Conservation (phyloP, 2,797 vertebrate genomes). For the Leucoraja ocellata region DNA sequence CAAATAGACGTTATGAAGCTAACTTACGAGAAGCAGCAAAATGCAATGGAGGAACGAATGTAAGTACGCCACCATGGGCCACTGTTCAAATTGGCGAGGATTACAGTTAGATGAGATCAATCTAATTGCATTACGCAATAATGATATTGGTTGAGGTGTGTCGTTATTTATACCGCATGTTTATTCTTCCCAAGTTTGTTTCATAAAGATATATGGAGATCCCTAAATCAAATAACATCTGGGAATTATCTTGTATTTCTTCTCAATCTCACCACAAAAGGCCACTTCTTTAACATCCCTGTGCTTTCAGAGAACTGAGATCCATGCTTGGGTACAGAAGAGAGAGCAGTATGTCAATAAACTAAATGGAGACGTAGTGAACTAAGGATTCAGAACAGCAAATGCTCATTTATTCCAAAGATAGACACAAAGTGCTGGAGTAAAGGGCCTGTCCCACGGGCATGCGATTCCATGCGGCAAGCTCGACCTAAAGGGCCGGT, state of each 20-base stretch:
- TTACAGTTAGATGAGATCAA: neutral
- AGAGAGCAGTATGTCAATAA: neutral
- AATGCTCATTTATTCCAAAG: too few relatives aligned
- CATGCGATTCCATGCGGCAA: too few relatives aligned
- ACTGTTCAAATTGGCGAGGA: neutral
- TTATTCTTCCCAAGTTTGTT: neutral
- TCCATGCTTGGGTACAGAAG: too few relatives aligned
- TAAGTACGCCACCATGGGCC: constrained; percentile 53
- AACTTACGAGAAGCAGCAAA: constrained; percentile 59
- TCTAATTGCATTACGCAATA: neutral
- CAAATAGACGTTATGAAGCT: constrained; percentile 62
- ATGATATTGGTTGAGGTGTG: neutral
- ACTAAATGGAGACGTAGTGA: neutral
- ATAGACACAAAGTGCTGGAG: too few relatives aligned
- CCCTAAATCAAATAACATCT: neutral
- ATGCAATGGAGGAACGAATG: constrained; percentile 69
- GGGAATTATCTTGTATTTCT: neutral
- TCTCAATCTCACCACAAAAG: neutral
- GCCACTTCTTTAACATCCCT: neutral
- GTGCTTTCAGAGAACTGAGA: neutral
- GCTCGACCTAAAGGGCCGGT: too few relatives aligned
- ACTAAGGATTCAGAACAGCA: too few relatives aligned
- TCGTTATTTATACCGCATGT: neutral
- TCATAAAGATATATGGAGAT: neutral
- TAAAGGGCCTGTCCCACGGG: too few relatives aligned